Conservation (phyloP, 2,113 vertebrate genomes). For the Chloebia gouldiae region DNA sequence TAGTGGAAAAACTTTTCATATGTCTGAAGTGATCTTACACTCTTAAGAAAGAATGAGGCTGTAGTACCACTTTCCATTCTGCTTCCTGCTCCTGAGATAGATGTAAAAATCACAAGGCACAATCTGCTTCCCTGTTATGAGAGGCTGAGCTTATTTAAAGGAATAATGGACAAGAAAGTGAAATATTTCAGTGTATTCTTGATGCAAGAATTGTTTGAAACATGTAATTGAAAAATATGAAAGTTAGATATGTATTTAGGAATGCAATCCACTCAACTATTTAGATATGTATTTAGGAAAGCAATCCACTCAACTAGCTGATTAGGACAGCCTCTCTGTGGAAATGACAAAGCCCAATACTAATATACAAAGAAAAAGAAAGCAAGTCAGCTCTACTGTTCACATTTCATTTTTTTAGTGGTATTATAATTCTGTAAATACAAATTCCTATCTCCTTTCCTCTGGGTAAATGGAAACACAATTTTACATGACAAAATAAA, state of each 20-base stretch:
- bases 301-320: background rate
- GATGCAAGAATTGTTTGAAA: background rate
- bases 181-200: background rate
- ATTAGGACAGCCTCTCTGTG: background rate
- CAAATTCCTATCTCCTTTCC: background rate
- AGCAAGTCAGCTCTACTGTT: background rate
- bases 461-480: background rate
- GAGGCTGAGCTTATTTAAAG: background rate
- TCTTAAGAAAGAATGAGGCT: background rate
- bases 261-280: too few species aligned
- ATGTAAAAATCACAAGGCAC: background rate
- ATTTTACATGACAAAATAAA: background rate
- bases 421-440: background rate
- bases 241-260: background rate
- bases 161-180: background rate
- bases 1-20: background rate
- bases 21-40: background rate
- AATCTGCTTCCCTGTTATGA: background rate
- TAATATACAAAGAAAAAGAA: background rate
- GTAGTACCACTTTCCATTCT: background rate
- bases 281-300: background rate
- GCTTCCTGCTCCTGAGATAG: background rate
- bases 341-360: background rate
- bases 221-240: background rate
- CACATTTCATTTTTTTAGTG: background rate